Evolutionary conservation across 64 coral and sea anemone species (phyloP), one percentile per base, ranked within the genome.

Genomic region (Acropora tenuis): DNA sequence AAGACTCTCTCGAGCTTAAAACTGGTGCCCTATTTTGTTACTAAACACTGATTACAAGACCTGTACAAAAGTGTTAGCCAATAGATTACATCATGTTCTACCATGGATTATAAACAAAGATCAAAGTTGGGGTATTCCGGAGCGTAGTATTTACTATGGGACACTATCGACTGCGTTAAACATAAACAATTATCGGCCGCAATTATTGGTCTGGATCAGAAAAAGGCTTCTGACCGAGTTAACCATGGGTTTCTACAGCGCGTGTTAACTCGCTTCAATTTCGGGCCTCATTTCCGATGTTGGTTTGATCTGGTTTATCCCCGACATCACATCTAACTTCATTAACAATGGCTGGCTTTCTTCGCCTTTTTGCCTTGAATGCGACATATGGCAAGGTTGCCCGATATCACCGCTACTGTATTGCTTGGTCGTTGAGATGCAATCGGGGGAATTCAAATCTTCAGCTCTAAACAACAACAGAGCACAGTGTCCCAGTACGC

Each of bases 31-130:
- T 53, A 53, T 53, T 53, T 53, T 8, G 3, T 53, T 71, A 1
- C 44, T 92, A 2, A 89, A 79, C 44, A 74, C 75, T 4, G 75
- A 89, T 79, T 89, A 79, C 4, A 89, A 89, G 65, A 89, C 69
- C 1, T 77, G 43, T 1, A 78, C 43, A 0, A 89, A 89, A 69
- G 76, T 55, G 8, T 20, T 89, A 1, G 74, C 88, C 0, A 79
- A 79, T 15, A 10, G 76, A 1, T 41, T 89, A 4, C 9, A 3
- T 15, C 67, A 79, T 11, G 88, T 89, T 2, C n/a, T 80, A 41
- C 13, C 40, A 3, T 9, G 41, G 48, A 76, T 79, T 1, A 50
- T 79, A 13, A 48, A 16, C 2, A 41, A 68, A 15, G 65, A 73
- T 57, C 85, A 72, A 43, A 74, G 48, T 10, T 93, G 78, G 47